A percentile compares a stretch with the other conserved stretches of the same genome.
Conservation (phyloP, 1,140 invertebrate species). For the Magallana ariakensis region DNA sequence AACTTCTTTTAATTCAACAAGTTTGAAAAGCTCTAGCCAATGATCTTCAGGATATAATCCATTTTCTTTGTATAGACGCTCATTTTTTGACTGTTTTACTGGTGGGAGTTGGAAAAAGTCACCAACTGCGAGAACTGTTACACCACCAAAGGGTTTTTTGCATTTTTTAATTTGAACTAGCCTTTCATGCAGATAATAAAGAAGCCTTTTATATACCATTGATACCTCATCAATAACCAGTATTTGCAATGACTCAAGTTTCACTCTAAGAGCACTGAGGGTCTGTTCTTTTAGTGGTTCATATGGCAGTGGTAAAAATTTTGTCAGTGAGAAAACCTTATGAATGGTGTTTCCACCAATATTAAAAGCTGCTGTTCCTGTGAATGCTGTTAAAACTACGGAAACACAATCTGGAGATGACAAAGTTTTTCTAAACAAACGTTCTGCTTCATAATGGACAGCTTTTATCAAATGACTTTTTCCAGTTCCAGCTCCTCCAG, state of each 20-base stretch:
- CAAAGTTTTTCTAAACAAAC: constrained; percentile 31
- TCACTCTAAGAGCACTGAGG: constrained; percentile 39
- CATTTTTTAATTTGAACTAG: constrained; percentile 42
- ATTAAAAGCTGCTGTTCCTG: constrained; percentile 47
- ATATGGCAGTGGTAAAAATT: constrained; percentile 36
- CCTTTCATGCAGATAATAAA: constrained; percentile 53
- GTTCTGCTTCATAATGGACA: constrained; percentile 50
- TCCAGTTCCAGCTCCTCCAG: constrained; percentile 54
- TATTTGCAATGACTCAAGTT: constrained; percentile 43
- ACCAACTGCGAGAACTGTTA: constrained; percentile 57
- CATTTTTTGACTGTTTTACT: constrained; percentile 40
- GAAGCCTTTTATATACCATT: constrained; percentile 53
- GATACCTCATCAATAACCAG: constrained; percentile 62
- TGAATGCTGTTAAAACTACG: constrained; percentile 51
- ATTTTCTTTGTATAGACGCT: constrained; percentile 26
- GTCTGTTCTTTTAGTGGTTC: constrained; percentile 43
- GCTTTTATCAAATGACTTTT: constrained; percentile 56
- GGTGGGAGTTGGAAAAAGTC: constrained; percentile 60
- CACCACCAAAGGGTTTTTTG: constrained; percentile 50
- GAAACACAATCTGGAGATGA: constrained; percentile 38
- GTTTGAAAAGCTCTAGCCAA: constrained; percentile 33
- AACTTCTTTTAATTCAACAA: constrained; percentile 41
- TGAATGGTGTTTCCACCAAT: constrained; percentile 50
- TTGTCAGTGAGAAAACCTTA: constrained; percentile 40
- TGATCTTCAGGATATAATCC: constrained; percentile 2